Base-by-base conservation (phyloP, 2,113 vertebrate genomes). In the Synodontis membranacea region DNA sequence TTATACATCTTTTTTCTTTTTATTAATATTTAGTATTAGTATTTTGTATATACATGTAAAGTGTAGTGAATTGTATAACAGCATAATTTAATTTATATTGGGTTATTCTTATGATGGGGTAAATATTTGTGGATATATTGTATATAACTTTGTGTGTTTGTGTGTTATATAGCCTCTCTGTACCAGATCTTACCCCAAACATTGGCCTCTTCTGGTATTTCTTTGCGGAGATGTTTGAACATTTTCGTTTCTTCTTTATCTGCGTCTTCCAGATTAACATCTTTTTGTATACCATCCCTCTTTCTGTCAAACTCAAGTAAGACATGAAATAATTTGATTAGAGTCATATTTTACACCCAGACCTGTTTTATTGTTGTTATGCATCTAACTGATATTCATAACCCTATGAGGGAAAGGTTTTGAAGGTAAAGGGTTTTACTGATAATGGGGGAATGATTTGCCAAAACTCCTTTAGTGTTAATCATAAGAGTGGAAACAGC, bases 201-300 rank as follows among this genome's bases (percentile, higher is more conserved):
- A 97, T 99, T 52, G 98, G 98, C 64, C 97, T 99, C 90, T 99
- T 99, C 93, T 99, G 98, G 98, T 99, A 99, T 93, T 99, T 99
- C 95, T 99, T 99, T 88, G 97, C 98, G 0, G 98, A 99, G 95
- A 99, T 99, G 98, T 99, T 99, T 88, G 98, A 99, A 82, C 98
- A 99, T 92, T 99, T 99, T 50, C 97, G 98, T 83, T 96, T 98
- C 89, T 99, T 99, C 94, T 99, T 99, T 87, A 95, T 99, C 39
- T 99, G 98, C 62, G 97, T 99, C 54, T 99, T 99, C 93, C 98
- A 99, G 96, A 99, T 99, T 93, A 99, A 99, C 54, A 94, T 98
- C 50, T 99, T 99, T 93, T 98, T 99, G 94, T 99, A 99, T 94
- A 98, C 97, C 90, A 92, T 99, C 87, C 98, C 98, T 14, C 95